Evolutionary conservation across 2,113 vertebrate species (phyloP), one percentile per base, ranked within the genome.

Genomic region (Callithrix jacchus): DNA sequence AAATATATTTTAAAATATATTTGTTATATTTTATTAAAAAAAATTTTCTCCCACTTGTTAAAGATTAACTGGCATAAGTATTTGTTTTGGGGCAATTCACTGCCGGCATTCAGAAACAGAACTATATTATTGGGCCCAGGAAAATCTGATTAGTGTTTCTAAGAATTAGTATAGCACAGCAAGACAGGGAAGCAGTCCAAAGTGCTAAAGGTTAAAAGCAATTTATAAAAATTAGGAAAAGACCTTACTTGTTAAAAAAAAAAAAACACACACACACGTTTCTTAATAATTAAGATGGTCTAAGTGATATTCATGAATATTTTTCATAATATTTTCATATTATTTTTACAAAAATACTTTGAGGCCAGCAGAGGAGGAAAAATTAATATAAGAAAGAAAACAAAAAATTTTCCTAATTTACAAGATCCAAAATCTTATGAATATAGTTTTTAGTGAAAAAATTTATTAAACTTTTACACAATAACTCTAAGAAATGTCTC

Each of bases 61-160:
- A 95, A 83, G 35, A 25, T 25, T 52, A 37, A 27, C 45, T 45
- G 20, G 21, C 77, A 0, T 17, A 54, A 37, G 1, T 73, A 85
- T 89, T 87, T 93, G 45, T 89, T 95, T 93, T 18, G 70, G 58
- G 68, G 21, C 12, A 47, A 20, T 83, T 88, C 70, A 45, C 79
- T 85, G 45, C 42, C 58, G 8, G 35, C 8, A 14, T 91, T 97
- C 52, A 97, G 85, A 96, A 93, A 93, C 47, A 90, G 86, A 95
- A 80, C 40, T 93, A 4, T 73, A 30, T 66, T 94, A 81, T 2
- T 68, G 76, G 79, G 52, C 17, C 11, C 73, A 89, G 74, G 68
- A 86, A 97, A 93, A 85, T 93, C 76, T 86, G 79, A 95, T 94
- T 76, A 32, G 35, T 90, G 85, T 92, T 95, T 93, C 81, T 92